A percentile compares a stretch with the other conserved stretches of the same genome.
These are phyloP conservation scores for Chiroxiphia lanceolata DNA, from an alignment of 2,797 vertebrate genomes.

Conservation along the genomic window DNA sequence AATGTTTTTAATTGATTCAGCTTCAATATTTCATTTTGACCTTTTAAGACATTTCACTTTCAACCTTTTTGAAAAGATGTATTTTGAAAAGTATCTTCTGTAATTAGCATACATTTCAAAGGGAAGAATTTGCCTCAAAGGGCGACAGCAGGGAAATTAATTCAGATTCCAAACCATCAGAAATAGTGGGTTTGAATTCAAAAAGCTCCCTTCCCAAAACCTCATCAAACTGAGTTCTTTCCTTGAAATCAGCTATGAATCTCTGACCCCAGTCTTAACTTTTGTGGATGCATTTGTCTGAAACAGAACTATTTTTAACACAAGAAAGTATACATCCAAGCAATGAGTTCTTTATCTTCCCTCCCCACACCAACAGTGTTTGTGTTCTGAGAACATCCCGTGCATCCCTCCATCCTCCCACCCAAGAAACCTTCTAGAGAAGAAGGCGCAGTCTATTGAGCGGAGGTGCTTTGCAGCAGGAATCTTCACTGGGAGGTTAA, in stretches of 20 bases:
- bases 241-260: neutral
- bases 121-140: neutral
- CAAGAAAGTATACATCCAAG: neutral
- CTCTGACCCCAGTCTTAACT: neutral
- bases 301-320: neutral
- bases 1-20: neutral
- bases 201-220: neutral
- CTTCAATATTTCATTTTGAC: neutral
- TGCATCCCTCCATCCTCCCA: neutral
- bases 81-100: neutral
- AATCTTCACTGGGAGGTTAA: neutral
- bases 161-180: neutral
- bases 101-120: neutral
- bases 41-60: neutral
- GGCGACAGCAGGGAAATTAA: neutral
- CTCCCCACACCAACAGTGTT: neutral
- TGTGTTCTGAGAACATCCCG: neutral
- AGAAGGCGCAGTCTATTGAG: neutral
- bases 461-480: neutral
- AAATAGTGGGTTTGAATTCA: neutral
- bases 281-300: neutral
- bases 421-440: neutral
- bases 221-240: neutral
- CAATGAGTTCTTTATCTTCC: neutral
- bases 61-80: neutral